Evolutionary conservation across 1,140 invertebrate species (phyloP).

Genomic region (Hylyphantes graminicola): DNA sequence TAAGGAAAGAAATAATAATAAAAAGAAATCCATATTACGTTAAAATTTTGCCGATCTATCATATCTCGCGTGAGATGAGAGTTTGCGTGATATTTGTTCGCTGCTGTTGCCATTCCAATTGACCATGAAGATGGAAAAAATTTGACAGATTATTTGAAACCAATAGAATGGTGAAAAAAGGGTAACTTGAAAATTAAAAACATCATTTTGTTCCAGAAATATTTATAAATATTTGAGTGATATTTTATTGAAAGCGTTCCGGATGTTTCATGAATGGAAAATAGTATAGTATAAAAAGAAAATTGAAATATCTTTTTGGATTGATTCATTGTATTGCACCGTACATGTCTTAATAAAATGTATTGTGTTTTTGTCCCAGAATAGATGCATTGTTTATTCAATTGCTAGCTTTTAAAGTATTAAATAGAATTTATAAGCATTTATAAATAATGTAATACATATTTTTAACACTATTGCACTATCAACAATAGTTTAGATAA

Average conservation of each 20-base stretch:
- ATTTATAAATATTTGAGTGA: neutral
- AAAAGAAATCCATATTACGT: conserved; percentile 12
- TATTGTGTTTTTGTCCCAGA: too few relatives aligned
- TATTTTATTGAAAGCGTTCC: neutral
- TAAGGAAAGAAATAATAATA: neutral
- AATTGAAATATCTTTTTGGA: too few relatives aligned
- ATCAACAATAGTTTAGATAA: too few relatives aligned
- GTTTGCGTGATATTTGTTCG: conserved; percentile 49
- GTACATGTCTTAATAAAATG: too few relatives aligned
- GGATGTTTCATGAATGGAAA: too few relatives aligned
- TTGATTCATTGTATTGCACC: too few relatives aligned
- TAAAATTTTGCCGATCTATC: conserved; percentile 52
- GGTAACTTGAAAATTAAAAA: conserved; percentile 8
- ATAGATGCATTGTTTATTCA: too few relatives aligned
- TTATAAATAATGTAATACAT: too few relatives aligned
- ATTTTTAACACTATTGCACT: too few relatives aligned
- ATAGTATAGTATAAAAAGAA: too few relatives aligned
- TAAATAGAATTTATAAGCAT: too few relatives aligned
- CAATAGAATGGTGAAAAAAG: conserved; percentile 1
- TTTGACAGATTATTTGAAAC: conserved; percentile 19
- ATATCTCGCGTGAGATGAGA: conserved; percentile 51
- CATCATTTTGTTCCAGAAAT: neutral
- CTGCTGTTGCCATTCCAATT: conserved; percentile 55
- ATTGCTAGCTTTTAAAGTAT: too few relatives aligned
- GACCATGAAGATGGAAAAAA: conserved; percentile 46